These are phyloP conservation scores for Arrhopalites spinosus DNA, from an alignment of 2,888 invertebrate genomes.

Conservation along the genomic window DNA sequence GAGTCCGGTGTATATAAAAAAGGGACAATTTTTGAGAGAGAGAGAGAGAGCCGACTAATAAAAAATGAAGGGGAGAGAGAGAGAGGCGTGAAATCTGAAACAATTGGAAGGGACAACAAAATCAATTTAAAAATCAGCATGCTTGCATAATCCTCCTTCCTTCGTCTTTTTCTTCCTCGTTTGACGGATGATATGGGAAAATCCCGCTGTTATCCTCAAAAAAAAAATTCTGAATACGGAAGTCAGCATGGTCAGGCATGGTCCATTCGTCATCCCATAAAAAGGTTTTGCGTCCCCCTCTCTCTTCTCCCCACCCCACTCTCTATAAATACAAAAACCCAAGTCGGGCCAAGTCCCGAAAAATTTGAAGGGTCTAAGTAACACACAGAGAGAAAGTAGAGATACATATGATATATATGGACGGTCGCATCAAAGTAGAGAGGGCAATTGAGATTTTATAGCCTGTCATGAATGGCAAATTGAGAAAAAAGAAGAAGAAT, in stretches of 20 bases:
- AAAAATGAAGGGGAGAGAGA: background rate
- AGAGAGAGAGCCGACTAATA: background rate
- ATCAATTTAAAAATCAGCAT: slow-evolving; percentile 2
- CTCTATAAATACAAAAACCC: background rate
- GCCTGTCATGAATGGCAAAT: slow-evolving; percentile 6
- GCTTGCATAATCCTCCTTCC: background rate
- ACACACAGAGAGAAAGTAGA: too few species aligned
- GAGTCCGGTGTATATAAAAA: background rate
- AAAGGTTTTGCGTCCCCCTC: background rate
- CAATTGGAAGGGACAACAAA: background rate
- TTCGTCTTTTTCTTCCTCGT: background rate
- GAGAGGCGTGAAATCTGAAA: background rate
- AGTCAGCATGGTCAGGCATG: slow-evolving; percentile 11
- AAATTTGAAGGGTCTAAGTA: too few species aligned
- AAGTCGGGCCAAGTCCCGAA: too few species aligned
- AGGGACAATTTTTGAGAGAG: background rate
- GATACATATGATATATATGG: too few species aligned
- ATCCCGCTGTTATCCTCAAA: background rate
- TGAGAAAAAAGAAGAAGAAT: background rate
- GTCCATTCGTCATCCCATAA: slow-evolving; percentile 9
- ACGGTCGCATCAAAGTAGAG: too few species aligned
- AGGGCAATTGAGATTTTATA: background rate
- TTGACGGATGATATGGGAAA: too few species aligned
- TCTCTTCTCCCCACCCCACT: background rate
- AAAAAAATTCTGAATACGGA: too few species aligned